These are phyloP conservation scores for Spisula solida DNA, from an alignment of 2,888 invertebrate genomes.

Conservation along the genomic window DNA sequence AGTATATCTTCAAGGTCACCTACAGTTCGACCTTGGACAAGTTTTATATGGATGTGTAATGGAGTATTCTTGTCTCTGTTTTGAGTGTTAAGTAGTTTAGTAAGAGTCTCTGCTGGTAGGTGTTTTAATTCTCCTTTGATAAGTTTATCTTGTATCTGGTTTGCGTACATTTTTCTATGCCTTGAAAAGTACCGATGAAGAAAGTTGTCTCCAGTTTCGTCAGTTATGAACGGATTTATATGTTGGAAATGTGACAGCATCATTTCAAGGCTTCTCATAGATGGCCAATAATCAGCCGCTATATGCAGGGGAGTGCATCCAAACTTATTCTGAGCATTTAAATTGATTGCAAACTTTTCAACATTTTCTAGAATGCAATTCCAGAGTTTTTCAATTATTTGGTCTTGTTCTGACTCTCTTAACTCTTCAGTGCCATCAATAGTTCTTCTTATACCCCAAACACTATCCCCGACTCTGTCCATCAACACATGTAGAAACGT, in stretches of 20 bases:
- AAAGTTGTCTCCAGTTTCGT: constrained; percentile 20
- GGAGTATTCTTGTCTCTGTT: constrained; percentile 17
- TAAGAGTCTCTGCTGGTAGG: background rate
- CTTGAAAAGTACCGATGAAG: constrained; percentile 14
- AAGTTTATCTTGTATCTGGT: background rate
- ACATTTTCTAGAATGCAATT: constrained; percentile 26
- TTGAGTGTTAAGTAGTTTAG: constrained; percentile 14
- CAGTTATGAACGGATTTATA: constrained; percentile 15
- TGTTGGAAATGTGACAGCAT: constrained; percentile 4
- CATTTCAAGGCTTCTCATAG: constrained; percentile 23
- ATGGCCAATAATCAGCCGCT: constrained; percentile 36
- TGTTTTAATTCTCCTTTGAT: background rate
- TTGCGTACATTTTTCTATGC: constrained; percentile 1
- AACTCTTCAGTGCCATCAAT: background rate
- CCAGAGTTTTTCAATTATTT: constrained; percentile 17
- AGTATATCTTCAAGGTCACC: constrained; percentile 17
- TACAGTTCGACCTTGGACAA: background rate
- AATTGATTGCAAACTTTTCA: constrained; percentile 23
- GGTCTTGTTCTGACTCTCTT: constrained; percentile 16
- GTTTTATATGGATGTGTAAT: constrained; percentile 25
- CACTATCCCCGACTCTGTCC: constrained; percentile 34
- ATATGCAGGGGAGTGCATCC: constrained; percentile 22
- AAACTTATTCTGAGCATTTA: constrained; percentile 4
- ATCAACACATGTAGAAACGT: constrained; percentile 33
- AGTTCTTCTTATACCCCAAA: constrained; percentile 30